These are phyloP conservation scores for Thymelicus lineola DNA, from an alignment of 2,888 invertebrate species.

Conservation along the genomic window DNA sequence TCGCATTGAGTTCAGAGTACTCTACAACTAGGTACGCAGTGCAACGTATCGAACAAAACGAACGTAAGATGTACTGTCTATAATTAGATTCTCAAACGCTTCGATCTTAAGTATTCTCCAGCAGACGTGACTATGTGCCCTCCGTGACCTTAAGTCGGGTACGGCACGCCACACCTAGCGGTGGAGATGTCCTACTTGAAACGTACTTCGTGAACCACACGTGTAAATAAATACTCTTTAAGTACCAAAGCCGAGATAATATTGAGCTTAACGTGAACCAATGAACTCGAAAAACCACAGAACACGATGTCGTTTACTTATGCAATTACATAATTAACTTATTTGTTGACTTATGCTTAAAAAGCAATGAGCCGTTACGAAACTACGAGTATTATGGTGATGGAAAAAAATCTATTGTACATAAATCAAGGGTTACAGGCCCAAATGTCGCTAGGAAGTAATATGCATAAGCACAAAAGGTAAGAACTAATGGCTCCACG, in stretches of 20 bases:
- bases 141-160: constrained; percentile 52
- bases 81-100: constrained; percentile 64
- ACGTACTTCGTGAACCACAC: constrained; percentile 24
- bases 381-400: neutral
- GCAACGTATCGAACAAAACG: constrained; percentile 46
- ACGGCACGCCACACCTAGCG: constrained; percentile 39
- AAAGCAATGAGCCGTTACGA: constrained; percentile 14
- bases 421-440: constrained; percentile 18
- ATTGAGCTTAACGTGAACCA: constrained; percentile 10
- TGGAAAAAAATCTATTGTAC: neutral
- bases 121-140: constrained; percentile 57
- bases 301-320: constrained; percentile 5
- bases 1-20: constrained; percentile 25
- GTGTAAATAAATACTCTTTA: constrained; percentile 30
- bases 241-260: constrained; percentile 23
- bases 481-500: constrained; percentile 18
- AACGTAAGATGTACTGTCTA: constrained; percentile 57
- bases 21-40: constrained; percentile 42
- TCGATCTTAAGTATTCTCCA: constrained; percentile 56
- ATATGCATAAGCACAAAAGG: constrained; percentile 20
- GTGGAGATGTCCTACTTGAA: constrained; percentile 33
- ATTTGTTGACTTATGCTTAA: constrained; percentile 11
- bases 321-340: neutral
- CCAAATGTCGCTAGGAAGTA: constrained; percentile 24
- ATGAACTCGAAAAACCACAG: constrained; percentile 9